Evolutionary conservation across 2,888 invertebrate genomes (phyloP).

Genomic region (Odontocerum albicorne): DNA sequence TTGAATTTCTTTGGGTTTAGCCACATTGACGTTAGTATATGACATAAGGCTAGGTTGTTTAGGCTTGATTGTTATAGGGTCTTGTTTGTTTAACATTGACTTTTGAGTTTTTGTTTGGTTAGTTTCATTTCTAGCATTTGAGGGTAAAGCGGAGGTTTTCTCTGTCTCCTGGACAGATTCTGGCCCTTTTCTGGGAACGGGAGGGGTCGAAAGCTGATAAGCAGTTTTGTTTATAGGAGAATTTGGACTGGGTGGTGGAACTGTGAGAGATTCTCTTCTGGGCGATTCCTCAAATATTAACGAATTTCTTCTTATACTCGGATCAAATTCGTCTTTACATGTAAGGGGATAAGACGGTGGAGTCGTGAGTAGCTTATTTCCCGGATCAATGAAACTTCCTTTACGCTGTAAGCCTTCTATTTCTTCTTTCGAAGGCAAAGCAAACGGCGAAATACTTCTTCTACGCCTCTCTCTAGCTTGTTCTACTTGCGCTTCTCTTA

Average conservation of each 20-base stretch:
- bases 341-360: constrained; percentile 46
- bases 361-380: constrained; percentile 52
- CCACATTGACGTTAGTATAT: constrained; percentile 28
- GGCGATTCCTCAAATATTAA: constrained; percentile 40
- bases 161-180: constrained; percentile 45
- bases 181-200: constrained; percentile 44
- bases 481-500: constrained; percentile 51
- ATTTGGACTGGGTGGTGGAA: constrained; percentile 36
- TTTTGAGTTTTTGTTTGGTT: constrained; percentile 18
- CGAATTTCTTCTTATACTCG: constrained; percentile 29
- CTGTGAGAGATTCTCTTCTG: constrained; percentile 45
- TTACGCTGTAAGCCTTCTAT: constrained; percentile 46
- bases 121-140: constrained; percentile 16
- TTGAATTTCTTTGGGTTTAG: constrained; percentile 31
- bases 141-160: constrained; percentile 25
- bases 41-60: constrained; percentile 31
- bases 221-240: constrained; percentile 15
- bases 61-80: constrained; percentile 22
- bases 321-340: constrained; percentile 45
- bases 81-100: constrained; percentile 22
- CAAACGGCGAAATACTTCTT: constrained; percentile 57
- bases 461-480: constrained; percentile 53
- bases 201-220: constrained; percentile 40
- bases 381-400: constrained; percentile 55
- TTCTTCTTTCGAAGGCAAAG: constrained; percentile 52